Base-by-base conservation (phyloP, 2,888 invertebrate species). In the Mycalesis mineus region DNA sequence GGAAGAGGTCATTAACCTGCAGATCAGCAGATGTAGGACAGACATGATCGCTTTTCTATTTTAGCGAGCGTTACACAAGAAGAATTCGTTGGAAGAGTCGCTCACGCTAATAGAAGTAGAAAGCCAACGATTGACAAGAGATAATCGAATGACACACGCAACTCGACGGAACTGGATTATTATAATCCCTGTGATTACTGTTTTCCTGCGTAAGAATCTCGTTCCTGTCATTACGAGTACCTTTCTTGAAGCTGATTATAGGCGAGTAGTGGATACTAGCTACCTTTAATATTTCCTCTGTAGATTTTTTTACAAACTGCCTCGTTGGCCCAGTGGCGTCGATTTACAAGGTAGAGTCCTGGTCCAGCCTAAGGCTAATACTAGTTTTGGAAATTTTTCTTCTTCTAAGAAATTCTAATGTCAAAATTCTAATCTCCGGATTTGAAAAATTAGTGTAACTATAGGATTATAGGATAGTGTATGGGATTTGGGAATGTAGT, bases 61-160 rank as follows among this genome's bases (percentile, higher is more conserved):
- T 85, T 82, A 82, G 77, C 80, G 71, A 76, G 71, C 61, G 72
- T 84, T 85, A 82, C 80, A 80, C 82, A 84, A 86, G 75, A 74
- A 68, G 67, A 67, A 70, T 74, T 76, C 69, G 70, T 66, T 68
- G 68, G 68, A 73, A 76, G 74, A 79, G 69, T 68, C 80, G 78
- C 77, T 72, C 78, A 70, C 70, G 70, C 68, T 44, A n/a, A n/a
- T n/a, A 72, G 71, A 69, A 64, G 73, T 88, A 85, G 88, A 88
- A 86, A 87, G 86, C 82, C 74, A 66, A 64, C 69, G 66, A 67
- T 65, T 65, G 66, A 64, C 65, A 66, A 64, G 63, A 63, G 67
- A 68, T 71, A 78, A 81, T 79, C 72, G 72, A 75, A 67, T 84
- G 82, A 84, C 75, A 82, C 81, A 82, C 76, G 42, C 50, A 55